phyloP scores from a whole-genome alignment of 2,888 invertebrate genomes.

The Esperia sulphurella region DNA sequence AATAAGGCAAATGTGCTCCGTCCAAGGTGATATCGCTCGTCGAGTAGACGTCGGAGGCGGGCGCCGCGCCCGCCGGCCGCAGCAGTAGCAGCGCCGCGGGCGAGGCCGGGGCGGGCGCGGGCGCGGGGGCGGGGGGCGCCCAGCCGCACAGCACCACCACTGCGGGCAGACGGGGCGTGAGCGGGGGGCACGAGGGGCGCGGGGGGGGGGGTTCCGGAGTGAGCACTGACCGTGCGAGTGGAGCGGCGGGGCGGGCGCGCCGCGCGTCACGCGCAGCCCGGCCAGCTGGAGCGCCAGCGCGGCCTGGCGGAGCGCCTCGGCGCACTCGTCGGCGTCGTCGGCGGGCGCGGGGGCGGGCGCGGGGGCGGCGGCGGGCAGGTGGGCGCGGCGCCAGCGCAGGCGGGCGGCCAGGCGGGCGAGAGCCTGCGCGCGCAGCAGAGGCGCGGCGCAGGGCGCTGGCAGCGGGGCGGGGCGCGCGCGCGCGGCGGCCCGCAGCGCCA shows the following conservation, averaged over 20 bases:
- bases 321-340: constrained; percentile 21
- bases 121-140: background rate
- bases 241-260: constrained; percentile 8
- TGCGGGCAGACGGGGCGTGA: too few species aligned
- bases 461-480: constrained; percentile 25
- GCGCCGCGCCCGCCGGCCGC: background rate
- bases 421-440: constrained; percentile 31
- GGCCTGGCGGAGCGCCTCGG: constrained; percentile 18
- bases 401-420: constrained; percentile 32
- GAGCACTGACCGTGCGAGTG: background rate
- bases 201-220: too few species aligned
- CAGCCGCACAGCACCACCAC: constrained; percentile 30
- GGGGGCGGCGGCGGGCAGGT: constrained; percentile 25
- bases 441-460: constrained; percentile 25
- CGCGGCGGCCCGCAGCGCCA: constrained; percentile 33
- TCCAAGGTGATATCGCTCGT: too few species aligned
- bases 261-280: constrained; percentile 31
- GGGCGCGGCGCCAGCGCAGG: constrained; percentile 42
- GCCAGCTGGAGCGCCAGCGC: constrained; percentile 28
- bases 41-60: constrained; percentile 8
- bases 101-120: background rate
- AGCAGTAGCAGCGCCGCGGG: constrained; percentile 10
- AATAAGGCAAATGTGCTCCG: too few species aligned
- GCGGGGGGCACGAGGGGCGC: too few species aligned
- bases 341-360: constrained; percentile 25